phyloP scores from a whole-genome alignment of 2,113 vertebrate genomes.

The Cephalopterus ornatus region DNA sequence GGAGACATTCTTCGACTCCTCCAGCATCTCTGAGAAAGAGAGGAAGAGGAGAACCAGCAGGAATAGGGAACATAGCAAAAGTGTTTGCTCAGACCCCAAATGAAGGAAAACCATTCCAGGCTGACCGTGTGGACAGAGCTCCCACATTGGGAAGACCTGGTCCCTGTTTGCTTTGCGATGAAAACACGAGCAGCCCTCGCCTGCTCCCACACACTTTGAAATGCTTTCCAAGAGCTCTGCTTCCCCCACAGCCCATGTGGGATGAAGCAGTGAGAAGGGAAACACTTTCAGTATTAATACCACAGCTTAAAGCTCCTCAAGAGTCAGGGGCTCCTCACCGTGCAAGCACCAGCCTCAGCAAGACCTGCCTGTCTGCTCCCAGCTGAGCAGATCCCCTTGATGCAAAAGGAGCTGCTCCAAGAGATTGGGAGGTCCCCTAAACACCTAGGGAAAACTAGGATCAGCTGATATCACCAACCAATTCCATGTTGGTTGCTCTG shows the following conservation, averaged over 20 bases:
- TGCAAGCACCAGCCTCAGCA: neutral
- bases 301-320: neutral
- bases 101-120: neutral
- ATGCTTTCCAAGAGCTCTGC: slow-evolving; percentile 21
- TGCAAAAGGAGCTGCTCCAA: neutral
- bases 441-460: neutral
- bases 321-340: neutral
- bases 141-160: neutral
- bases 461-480: neutral
- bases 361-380: neutral
- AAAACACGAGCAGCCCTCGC: neutral
- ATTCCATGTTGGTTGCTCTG: neutral
- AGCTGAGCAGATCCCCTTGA: neutral
- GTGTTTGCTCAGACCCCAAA: neutral
- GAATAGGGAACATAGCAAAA: neutral
- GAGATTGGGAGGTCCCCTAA: neutral
- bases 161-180: neutral
- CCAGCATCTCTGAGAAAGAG: neutral
- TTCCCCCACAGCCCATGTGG: neutral
- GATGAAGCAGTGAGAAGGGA: neutral
- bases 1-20: neutral
- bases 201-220: neutral
- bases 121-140: neutral
- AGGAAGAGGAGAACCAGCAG: neutral
- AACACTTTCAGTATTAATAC: neutral